Evolutionary conservation across 2,888 invertebrate genomes (phyloP).

Genomic region (Stramonita haemastoma): DNA sequence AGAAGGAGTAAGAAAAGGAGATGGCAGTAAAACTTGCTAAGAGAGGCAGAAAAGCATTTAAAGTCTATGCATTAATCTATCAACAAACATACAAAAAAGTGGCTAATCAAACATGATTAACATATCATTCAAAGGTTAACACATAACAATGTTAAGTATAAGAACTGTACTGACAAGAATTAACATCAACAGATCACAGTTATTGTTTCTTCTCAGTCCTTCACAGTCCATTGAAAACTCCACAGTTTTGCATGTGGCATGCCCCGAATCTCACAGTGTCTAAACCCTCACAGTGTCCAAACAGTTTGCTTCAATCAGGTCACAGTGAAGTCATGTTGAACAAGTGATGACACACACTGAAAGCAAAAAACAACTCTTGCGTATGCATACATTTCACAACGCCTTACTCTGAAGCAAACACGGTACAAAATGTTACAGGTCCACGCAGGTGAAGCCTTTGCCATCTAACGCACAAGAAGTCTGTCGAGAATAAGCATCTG

Average conservation of each 20-base stretch:
- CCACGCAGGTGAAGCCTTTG: too few relatives aligned
- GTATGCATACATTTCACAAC: too few relatives aligned
- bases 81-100: neutral
- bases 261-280: neutral
- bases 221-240: neutral
- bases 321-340: neutral
- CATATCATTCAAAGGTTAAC: neutral
- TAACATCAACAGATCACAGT: constrained; percentile 26
- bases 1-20: too few relatives aligned
- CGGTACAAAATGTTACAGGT: too few relatives aligned
- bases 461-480: too few relatives aligned
- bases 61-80: too few relatives aligned
- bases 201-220: neutral
- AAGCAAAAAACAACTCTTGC: neutral
- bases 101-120: neutral
- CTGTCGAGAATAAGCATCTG: too few relatives aligned
- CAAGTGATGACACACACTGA: neutral
- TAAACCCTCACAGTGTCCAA: neutral
- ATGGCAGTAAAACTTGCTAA: too few relatives aligned
- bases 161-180: neutral
- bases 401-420: too few relatives aligned
- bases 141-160: neutral
- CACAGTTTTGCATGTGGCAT: neutral
- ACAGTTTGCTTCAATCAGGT: neutral
- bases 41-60: too few relatives aligned